Conservation (phyloP, 1,140 invertebrate genomes). For the Drosophila navojoa region DNA sequence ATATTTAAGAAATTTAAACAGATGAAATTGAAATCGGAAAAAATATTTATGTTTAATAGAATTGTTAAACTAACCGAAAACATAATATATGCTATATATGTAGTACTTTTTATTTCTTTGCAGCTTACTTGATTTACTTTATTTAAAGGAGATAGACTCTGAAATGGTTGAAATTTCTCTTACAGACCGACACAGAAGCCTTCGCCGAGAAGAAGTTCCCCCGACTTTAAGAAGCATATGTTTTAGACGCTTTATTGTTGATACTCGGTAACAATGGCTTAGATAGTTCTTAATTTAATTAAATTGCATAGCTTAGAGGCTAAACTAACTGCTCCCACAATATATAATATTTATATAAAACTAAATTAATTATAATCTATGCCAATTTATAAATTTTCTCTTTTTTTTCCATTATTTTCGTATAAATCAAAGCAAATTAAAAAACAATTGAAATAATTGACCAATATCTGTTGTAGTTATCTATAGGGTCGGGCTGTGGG, state of each 20-base stretch:
- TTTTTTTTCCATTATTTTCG: constrained; percentile 3
- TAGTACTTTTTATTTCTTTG: not conserved
- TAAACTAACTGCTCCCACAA: constrained; percentile 26
- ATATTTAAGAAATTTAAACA: too few relatives aligned
- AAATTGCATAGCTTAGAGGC: constrained; percentile 38
- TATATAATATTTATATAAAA: constrained; percentile 12
- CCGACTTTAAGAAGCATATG: not conserved
- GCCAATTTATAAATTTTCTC: constrained; percentile 8
- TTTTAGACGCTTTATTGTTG: constrained; percentile 15
- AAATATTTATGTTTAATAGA: too few relatives aligned
- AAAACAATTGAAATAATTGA: constrained; percentile 23
- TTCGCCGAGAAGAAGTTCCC: not conserved
- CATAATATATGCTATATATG: not conserved
- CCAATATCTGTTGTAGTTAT: constrained; percentile 27
- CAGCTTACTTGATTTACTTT: constrained; percentile 1
- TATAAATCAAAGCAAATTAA: constrained; percentile 25
- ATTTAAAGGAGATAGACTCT: constrained; percentile 13
- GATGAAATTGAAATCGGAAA: too few relatives aligned
- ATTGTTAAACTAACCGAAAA: too few relatives aligned
- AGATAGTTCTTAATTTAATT: constrained; percentile 38
- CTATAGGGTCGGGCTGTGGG: constrained; percentile 1
- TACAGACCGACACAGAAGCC: constrained; percentile 46
- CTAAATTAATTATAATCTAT: constrained; percentile 24
- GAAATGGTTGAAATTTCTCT: constrained; percentile 2
- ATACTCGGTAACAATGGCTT: constrained; percentile 36